Base-by-base conservation (phyloP, 2,888 invertebrate species). In the Hirtodrosophila alboralis region DNA sequence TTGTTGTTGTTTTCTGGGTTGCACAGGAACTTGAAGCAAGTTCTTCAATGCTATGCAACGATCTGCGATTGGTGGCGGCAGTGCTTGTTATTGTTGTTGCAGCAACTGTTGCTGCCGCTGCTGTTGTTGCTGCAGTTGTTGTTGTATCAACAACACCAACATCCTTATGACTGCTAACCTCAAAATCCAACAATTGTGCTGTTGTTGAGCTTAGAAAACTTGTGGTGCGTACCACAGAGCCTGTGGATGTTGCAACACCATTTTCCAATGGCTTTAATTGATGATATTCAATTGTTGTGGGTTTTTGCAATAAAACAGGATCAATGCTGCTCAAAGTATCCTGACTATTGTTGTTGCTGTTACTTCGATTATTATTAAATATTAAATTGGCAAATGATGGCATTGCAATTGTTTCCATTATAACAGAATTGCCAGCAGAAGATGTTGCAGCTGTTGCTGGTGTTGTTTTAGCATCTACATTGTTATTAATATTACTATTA, bases 11-110 rank as follows among this genome's bases (percentile, higher is more conserved):
- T 37, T 52, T 52, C 37, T 33, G 41, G 47, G 72, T 57, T 43
- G 59, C 51, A 68, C 83, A 79, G 12, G 87, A 85, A 60, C 75
- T 84, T 34, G 79, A 75, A 6, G 81, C 84, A 33, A 81, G 53
- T 45, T 86, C 88, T 30, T 84, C 87, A 45, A 85, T 85, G 65
- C 75, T 84, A 41, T 88, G 85, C 66, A 86, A 44, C 9, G 76
- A 77, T 40, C 72, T 67, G 33, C 80, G 56, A 58, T 67, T 63
- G 49, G 47, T 56, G 49, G 56, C 54, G 52, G 47, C 57, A 51
- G 56, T 57, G 52, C 36, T 58, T 49, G 48, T 54, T 60, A 61
- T 52, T 51, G 54, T 49, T 63, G 68, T 43, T 58, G 51, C 12
- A 33, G 54, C 26, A 30, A 51, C 28, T 36, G 51, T 41, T 16